Evolutionary conservation across 2,113 vertebrate species (phyloP), one percentile per base, ranked within the genome.

Genomic region (Suricata suricatta): DNA sequence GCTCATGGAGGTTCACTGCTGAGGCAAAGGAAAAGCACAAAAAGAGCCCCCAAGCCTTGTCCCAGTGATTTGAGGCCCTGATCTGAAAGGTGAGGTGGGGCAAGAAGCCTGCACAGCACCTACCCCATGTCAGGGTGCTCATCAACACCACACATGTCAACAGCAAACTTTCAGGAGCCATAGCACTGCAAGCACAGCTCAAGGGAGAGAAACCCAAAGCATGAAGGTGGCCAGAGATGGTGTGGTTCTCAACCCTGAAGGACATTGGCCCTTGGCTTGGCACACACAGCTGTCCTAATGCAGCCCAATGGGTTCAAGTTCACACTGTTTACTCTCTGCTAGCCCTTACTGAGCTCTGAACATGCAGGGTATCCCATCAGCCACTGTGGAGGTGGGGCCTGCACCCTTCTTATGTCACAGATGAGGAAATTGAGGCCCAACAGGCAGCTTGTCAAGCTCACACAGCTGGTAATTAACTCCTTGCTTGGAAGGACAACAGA

Each of bases 1-100:
- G 98, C 93, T 99, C 98, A 3, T 99, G 99, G 1, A 99, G 98
- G 33, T 98, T 98, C 79, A 98, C 99, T 76, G 98, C 99, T 99
- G 97, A 90, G 76, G 63, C 79, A 21, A 60, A 76, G 88, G 74
- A 88, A 68, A 71, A 71, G 68, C 54, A 33, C 33, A 64, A 1
- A 92, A 33, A 41, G 7, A 44, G 74, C 12, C 69, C 33, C 60
- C 11, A 2, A 23, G 47, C 10, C 12, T 25, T 8, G 80, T 19
- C 25, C 41, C 7, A 11, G 57, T 23, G 85, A 89, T 14, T 35
- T 17, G 38, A 57, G 35, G 50, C 21, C 9, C 7, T 1, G 15
- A 63, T 76, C 11, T 41, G 74, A 41, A 69, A 15, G 35, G 33
- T 7, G 31, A 33, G 6, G 41, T 4, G 2, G 77, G 76, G 79